These are phyloP conservation scores for Leptopilina drosophilae DNA, from an alignment of 2,888 invertebrate genomes.

Conservation along the genomic window DNA sequence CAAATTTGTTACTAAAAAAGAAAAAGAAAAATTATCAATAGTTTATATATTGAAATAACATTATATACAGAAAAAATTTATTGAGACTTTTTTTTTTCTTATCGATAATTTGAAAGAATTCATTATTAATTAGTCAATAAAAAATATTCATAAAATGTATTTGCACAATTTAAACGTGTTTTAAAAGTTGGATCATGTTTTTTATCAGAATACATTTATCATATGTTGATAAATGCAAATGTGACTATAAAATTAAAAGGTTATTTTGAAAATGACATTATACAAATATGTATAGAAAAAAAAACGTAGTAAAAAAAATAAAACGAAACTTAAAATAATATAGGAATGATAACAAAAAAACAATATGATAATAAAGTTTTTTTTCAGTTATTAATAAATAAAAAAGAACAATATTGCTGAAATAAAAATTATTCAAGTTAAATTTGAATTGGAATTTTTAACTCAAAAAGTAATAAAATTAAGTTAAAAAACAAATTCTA, in stretches of 20 bases:
- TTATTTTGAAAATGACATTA: conserved; percentile 17
- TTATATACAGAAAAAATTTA: no score
- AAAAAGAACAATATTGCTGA: no score
- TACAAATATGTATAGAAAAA: neutral
- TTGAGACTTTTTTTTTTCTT: neutral
- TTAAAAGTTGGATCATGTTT: neutral
- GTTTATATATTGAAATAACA: no score
- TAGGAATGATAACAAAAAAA: neutral
- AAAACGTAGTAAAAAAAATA: neutral
- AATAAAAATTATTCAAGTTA: no score
- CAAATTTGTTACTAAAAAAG: no score
- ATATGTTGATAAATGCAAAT: conserved; percentile 5
- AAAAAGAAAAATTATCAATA: no score
- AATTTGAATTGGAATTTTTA: no score
- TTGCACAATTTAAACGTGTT: conserved; percentile 12
- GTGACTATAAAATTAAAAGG: conserved; percentile 10
- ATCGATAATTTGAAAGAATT: neutral
- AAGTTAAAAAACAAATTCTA: no score
- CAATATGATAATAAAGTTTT: no score
- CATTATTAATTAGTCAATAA: neutral
- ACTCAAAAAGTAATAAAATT: no score
- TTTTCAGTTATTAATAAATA: no score
- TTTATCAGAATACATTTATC: conserved; percentile 20
- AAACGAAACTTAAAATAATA: neutral
- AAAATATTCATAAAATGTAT: conserved; percentile 3